These are phyloP conservation scores for Callocephalon fimbriatum DNA, from an alignment of 2,113 vertebrate species.

Conservation along the genomic window DNA sequence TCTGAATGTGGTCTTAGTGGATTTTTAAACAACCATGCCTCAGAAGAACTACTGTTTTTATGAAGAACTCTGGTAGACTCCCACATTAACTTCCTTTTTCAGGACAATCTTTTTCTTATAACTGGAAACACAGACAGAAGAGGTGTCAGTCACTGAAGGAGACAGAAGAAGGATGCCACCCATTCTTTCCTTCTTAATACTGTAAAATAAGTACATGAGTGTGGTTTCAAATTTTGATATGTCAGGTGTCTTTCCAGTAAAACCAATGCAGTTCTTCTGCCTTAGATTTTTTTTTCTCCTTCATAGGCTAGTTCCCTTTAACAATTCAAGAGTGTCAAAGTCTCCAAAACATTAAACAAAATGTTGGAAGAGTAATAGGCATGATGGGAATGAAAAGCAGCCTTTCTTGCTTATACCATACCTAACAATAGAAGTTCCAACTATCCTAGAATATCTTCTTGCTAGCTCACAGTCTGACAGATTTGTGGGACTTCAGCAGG, in stretches of 20 bases:
- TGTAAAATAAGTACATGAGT: neutral
- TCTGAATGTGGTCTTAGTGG: neutral
- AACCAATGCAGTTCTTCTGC: neutral
- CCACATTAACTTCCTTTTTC: neutral
- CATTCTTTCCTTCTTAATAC: neutral
- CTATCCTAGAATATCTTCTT: neutral
- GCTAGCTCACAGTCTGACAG: neutral
- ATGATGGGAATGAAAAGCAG: neutral
- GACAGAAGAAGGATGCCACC: neutral
- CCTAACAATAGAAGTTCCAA: neutral
- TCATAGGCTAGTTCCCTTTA: neutral
- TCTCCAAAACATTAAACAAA: neutral
- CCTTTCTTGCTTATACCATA: neutral
- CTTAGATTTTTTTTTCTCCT: neutral
- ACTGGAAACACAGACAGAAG: neutral
- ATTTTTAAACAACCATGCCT: neutral
- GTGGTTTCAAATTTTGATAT: neutral
- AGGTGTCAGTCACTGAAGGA: neutral
- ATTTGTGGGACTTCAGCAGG: neutral
- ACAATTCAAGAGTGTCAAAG: neutral
- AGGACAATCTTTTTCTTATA: neutral
- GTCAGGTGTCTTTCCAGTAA: neutral
- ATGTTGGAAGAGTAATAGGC: neutral
- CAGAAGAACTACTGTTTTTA: neutral
- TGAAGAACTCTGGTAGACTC: neutral